Percentiles rank a stretch among this genome's conserved stretches.
Evolutionary conservation across 2,797 vertebrate species (phyloP).

Genomic region (Chelon labrosus): DNA sequence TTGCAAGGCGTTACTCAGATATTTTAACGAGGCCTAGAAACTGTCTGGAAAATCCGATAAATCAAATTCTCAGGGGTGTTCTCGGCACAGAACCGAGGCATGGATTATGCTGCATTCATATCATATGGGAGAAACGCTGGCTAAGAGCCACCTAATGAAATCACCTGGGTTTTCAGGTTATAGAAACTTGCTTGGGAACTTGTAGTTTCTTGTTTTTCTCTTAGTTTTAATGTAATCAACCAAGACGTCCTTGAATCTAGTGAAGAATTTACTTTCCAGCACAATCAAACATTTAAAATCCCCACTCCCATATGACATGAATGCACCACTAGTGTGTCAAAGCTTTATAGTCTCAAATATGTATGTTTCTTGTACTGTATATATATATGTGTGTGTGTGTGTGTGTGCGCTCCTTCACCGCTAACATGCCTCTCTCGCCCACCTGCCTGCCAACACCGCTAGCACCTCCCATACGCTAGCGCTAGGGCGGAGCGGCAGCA

Average conservation of each 20-base stretch:
- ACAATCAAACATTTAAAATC: no score
- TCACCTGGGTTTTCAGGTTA: background rate
- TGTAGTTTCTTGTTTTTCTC: constrained; percentile 1
- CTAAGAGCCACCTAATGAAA: background rate
- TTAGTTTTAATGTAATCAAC: background rate
- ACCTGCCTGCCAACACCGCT: constrained; percentile 73
- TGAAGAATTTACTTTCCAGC: background rate
- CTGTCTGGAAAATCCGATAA: constrained; percentile 20
- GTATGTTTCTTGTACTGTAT: constrained; percentile 50
- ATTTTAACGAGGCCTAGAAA: constrained; percentile 39
- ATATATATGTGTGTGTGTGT: constrained; percentile 60
- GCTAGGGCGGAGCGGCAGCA: constrained; percentile 88
- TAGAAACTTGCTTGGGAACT: constrained; percentile 6
- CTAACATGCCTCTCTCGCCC: constrained; percentile 84
- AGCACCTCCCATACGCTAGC: constrained; percentile 90
- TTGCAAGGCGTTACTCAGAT: constrained; percentile 26
- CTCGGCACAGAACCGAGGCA: constrained; percentile 47
- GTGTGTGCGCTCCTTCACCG: constrained; percentile 68
- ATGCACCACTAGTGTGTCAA: constrained; percentile 48
- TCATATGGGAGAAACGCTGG: constrained; percentile 26
- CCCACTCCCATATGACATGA: constrained; percentile 41
- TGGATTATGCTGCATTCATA: constrained; percentile 46
- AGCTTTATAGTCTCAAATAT: constrained; percentile 59
- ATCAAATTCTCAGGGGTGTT: constrained; percentile 19
- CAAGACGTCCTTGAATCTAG: background rate